phyloP scores from a whole-genome alignment of 2,888 invertebrate genomes.

The Lottia gigantea region DNA sequence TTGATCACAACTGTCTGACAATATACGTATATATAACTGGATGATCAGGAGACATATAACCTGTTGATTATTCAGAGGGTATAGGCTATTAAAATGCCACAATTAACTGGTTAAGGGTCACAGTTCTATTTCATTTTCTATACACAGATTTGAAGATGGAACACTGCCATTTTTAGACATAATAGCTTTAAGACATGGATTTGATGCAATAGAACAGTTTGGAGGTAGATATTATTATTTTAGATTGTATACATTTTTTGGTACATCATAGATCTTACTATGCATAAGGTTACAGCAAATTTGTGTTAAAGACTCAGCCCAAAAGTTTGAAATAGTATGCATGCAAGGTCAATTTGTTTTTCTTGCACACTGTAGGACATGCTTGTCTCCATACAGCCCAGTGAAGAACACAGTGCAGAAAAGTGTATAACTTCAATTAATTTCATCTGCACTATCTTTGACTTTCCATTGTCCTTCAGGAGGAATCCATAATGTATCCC shows the following conservation, averaged over 20 bases:
- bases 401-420: too few species aligned
- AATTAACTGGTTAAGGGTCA: not conserved
- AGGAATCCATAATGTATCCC: slow-evolving; percentile 69
- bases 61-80: too few species aligned
- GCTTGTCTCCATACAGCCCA: too few species aligned
- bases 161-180: slow-evolving; percentile 89
- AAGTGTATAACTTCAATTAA: too few species aligned
- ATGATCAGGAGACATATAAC: too few species aligned
- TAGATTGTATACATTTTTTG: not conserved
- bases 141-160: slow-evolving; percentile 86
- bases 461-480: slow-evolving; percentile 41
- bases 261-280: not conserved
- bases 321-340: too few species aligned
- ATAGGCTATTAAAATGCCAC: too few species aligned
- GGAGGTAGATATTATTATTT: slow-evolving; percentile 70
- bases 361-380: too few species aligned
- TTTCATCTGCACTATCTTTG: too few species aligned
- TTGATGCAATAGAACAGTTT: slow-evolving; percentile 78
- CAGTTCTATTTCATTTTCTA: slow-evolving; percentile 12
- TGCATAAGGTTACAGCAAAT: not conserved
- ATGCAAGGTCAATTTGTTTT: too few species aligned
- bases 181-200: slow-evolving; percentile 83
- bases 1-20: too few species aligned
- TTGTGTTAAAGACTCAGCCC: not conserved
- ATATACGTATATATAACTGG: too few species aligned